Evolutionary conservation across 2,797 vertebrate species (phyloP), one percentile per base, ranked within the genome.

Genomic region (Melanotaenia nigrans): DNA sequence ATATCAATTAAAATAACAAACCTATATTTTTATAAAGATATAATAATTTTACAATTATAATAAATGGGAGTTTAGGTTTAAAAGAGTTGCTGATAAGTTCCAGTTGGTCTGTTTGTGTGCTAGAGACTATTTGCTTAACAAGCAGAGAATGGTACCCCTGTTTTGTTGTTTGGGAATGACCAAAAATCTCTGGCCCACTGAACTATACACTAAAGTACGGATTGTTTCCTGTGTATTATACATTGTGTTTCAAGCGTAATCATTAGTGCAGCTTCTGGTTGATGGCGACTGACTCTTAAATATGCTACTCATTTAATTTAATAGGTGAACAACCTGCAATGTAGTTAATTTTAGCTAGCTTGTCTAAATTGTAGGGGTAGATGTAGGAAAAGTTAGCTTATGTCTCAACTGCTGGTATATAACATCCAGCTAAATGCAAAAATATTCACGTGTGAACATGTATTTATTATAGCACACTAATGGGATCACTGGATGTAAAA

Each of bases 1-100:
- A 58, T 75, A 66, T 78, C 68, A 82, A 86, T 89, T 75, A 61
- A 85, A 78, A 68, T 49, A 54, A 5, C 66, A 78, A 74, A 78
- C 3, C 20, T 5, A 54, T 66, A 68, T 55, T 61, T 61, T 32
- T 67, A 65, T 9, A 42, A 36, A 56, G 1, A 56, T 3, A 14
- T 56, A 67, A 55, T 69, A 47, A 61, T 70, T 49, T 25, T 57
- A 35, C 16, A 45, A 16, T 22, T 9, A 49, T 49, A 49, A 11
- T 22, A 11, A 49, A 54, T 54, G n/a, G 9, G 1, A 54, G 4
- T 25, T 54, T 2, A 28, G 10, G 10, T 14, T 14, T 14, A 54
- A 25, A 54, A 13, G 10, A 6, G 10, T 54, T 54, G 51, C 24
- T 25, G 24, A 54, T 54, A 12, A 25, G 51, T 25, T 25, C 24